Percentiles rank a stretch among this genome's conserved stretches.
phyloP scores from a whole-genome alignment of 2,797 vertebrate species.

The Cossypha heuglini region DNA sequence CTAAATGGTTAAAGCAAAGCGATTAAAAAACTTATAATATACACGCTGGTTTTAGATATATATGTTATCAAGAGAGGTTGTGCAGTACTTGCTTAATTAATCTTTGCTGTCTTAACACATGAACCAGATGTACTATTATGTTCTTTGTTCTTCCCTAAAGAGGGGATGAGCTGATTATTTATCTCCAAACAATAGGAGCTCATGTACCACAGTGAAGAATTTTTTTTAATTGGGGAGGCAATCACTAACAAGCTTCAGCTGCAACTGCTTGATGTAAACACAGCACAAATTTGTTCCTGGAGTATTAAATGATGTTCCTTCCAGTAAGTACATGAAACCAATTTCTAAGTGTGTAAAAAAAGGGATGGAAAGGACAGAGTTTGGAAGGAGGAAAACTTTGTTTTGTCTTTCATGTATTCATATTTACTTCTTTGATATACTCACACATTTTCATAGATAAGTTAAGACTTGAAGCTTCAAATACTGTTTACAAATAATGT shows the following conservation, averaged over 20 bases:
- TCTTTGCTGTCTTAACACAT: constrained; percentile 68
- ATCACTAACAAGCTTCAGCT: constrained; percentile 78
- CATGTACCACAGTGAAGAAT: constrained; percentile 65
- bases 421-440: constrained; percentile 50
- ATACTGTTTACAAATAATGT: constrained; percentile 2
- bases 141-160: constrained; percentile 74
- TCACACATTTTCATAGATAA: constrained; percentile 45
- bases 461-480: constrained; percentile 18
- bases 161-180: constrained; percentile 73
- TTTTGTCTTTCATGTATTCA: constrained; percentile 36
- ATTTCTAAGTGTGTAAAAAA: constrained; percentile 54
- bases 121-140: constrained; percentile 70
- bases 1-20: constrained; percentile 34
- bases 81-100: constrained; percentile 69
- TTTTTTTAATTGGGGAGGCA: constrained; percentile 63
- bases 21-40: background rate
- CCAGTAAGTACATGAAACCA: constrained; percentile 65
- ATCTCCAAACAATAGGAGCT: constrained; percentile 74
- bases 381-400: constrained; percentile 19
- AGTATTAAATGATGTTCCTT: constrained; percentile 62
- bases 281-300: constrained; percentile 59
- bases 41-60: constrained; percentile 41
- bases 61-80: constrained; percentile 43
- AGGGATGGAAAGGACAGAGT: background rate
- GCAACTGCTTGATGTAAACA: constrained; percentile 75